Percentiles rank a stretch among this genome's conserved stretches.
phyloP scores from a whole-genome alignment of 2,888 invertebrate genomes.

The Epirrhoe alternata region DNA sequence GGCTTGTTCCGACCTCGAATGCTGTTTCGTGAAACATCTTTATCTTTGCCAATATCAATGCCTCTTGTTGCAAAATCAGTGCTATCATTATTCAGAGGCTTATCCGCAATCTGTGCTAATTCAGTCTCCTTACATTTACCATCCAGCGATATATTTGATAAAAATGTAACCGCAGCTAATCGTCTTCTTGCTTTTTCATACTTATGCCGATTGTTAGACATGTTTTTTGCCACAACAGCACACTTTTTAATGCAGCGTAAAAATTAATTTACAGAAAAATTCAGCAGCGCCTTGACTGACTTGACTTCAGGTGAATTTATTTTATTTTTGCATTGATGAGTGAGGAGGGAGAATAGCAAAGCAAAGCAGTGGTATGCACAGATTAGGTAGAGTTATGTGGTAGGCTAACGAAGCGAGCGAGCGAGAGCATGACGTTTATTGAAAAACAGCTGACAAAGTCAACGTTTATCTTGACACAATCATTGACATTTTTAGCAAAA shows the following conservation, averaged over 20 bases:
- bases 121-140: constrained; percentile 92
- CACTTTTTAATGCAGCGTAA: not conserved
- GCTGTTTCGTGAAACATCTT: constrained; percentile 58
- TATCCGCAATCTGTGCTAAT: constrained; percentile 59
- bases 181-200: constrained; percentile 91
- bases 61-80: constrained; percentile 54
- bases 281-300: no score
- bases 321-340: no score
- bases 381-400: no score
- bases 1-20: constrained; percentile 67
- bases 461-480: no score
- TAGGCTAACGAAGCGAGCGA: no score
- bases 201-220: constrained; percentile 74
- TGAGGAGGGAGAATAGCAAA: no score
- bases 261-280: no score
- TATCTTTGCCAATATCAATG: constrained; percentile 59
- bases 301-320: no score
- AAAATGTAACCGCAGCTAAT: constrained; percentile 96
- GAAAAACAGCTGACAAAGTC: no score
- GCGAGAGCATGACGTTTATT: no score
- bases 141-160: constrained; percentile 97
- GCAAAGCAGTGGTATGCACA: no score
- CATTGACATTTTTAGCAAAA: no score
- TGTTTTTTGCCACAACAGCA: constrained; percentile 42
- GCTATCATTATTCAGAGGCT: constrained; percentile 59